A percentile compares a stretch with the other conserved stretches of the same genome.
Conservation (phyloP, 2,888 invertebrate species). For the Neoascia interrupta region DNA sequence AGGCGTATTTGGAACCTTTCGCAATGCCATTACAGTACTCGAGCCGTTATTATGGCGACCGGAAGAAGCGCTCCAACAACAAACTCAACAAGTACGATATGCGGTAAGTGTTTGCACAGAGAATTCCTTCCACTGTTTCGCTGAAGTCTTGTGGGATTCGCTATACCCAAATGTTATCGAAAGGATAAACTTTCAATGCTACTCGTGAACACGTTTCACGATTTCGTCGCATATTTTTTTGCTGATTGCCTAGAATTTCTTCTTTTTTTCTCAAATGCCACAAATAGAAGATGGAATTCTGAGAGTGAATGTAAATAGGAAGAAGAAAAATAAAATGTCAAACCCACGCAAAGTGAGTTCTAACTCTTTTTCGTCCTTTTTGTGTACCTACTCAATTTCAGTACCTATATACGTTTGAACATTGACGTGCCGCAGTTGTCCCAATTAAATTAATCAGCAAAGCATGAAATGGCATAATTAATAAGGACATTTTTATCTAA, state of each 20-base stretch:
- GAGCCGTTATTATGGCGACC: constrained; percentile 77
- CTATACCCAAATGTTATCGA: background rate
- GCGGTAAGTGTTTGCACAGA: constrained; percentile 74
- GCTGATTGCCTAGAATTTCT: background rate
- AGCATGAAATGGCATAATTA: constrained; percentile 47
- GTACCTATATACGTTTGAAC: no score
- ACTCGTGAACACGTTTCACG: constrained; percentile 8
- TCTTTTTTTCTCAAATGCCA: constrained; percentile 1
- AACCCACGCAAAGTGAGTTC: constrained; percentile 12
- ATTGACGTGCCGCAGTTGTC: no score
- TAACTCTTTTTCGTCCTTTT: background rate
- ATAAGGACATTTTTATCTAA: constrained; percentile 10
- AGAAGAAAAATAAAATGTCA: background rate
- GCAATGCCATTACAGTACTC: constrained; percentile 76
- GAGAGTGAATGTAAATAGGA: constrained; percentile 20
- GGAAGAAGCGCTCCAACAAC: constrained; percentile 78
- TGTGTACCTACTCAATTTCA: constrained; percentile 4
- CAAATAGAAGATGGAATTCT: background rate
- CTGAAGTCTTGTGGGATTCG: background rate
- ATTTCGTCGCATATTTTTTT: no score
- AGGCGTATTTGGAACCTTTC: constrained; percentile 77
- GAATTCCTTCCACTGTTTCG: background rate
- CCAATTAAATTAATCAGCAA: constrained; percentile 55
- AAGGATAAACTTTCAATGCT: constrained; percentile 2
- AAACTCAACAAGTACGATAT: constrained; percentile 76